Conservation (phyloP, 2,888 invertebrate species). For the Synanthedon myopaeformis region DNA sequence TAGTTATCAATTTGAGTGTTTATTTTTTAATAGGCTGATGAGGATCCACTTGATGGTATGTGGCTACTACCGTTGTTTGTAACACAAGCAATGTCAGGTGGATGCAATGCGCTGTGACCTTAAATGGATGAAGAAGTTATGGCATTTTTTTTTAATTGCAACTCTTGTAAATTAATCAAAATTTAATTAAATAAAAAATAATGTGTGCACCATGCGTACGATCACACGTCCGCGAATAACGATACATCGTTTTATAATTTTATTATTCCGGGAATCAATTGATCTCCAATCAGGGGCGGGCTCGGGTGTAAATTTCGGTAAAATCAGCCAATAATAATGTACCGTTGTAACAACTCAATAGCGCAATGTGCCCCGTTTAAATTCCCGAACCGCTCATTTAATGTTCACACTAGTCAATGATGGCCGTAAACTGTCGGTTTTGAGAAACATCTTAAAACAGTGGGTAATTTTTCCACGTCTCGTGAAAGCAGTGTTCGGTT, state of each 20-base stretch:
- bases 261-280: slow-evolving; percentile 52
- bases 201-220: neutral
- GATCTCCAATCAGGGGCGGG: slow-evolving; percentile 23
- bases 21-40: too few relatives aligned
- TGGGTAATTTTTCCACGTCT: neutral
- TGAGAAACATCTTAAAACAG: slow-evolving; percentile 1
- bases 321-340: slow-evolving; percentile 30
- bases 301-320: slow-evolving; percentile 30
- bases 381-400: slow-evolving; percentile 10
- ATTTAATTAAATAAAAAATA: neutral
- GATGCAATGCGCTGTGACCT: too few relatives aligned
- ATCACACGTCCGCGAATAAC: slow-evolving; percentile 11
- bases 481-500: neutral
- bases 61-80: too few relatives aligned
- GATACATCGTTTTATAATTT: slow-evolving; percentile 32
- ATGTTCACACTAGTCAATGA: slow-evolving; percentile 32
- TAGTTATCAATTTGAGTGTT: too few relatives aligned
- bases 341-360: slow-evolving; percentile 43
- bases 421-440: slow-evolving; percentile 1
- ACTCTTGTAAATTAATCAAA: neutral
- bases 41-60: too few relatives aligned
- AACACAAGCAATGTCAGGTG: too few relatives aligned
- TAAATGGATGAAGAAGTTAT: too few relatives aligned
- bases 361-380: slow-evolving; percentile 12
- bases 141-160: too few relatives aligned